Percentiles rank a stretch among this genome's conserved stretches.
These are phyloP conservation scores for Drosophila histrio DNA, from an alignment of 2,888 invertebrate species.

Conservation along the genomic window DNA sequence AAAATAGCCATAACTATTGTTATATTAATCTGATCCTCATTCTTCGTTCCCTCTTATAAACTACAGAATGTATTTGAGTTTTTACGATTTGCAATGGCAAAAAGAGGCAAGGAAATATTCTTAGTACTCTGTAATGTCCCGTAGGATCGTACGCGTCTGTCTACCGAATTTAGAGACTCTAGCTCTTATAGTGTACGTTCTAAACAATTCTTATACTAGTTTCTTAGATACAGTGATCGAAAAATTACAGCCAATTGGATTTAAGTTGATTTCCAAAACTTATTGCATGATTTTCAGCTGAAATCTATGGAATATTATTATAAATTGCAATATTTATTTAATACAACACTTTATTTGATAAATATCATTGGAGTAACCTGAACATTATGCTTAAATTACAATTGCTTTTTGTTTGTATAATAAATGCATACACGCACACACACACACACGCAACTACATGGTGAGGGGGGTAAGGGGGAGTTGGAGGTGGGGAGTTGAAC, in stretches of 20 bases:
- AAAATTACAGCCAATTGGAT: neutral
- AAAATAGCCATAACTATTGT: too few relatives aligned
- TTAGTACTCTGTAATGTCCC: too few relatives aligned
- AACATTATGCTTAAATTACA: slow-evolving; percentile 28
- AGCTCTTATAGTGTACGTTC: too few relatives aligned
- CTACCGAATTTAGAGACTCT: too few relatives aligned
- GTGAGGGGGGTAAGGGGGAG: neutral
- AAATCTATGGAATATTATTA: neutral
- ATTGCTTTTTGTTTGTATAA: slow-evolving; percentile 42
- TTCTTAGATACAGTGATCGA: too few relatives aligned
- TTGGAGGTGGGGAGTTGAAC: neutral
- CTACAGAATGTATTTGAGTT: too few relatives aligned
- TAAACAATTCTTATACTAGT: too few relatives aligned
- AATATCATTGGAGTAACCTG: slow-evolving; percentile 19
- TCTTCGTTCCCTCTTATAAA: too few relatives aligned
- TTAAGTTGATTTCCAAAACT: neutral
- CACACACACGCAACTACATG: neutral
- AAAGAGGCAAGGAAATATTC: too few relatives aligned
- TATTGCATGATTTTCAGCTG: neutral
- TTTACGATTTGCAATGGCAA: too few relatives aligned
- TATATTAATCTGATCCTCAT: too few relatives aligned
- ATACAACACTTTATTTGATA: slow-evolving; percentile 47
- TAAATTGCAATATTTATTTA: neutral
- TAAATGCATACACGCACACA: slow-evolving; percentile 40
- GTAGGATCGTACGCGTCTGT: too few relatives aligned